phyloP scores from a whole-genome alignment of 2,113 vertebrate genomes.

The Dasypus novemcinctus region DNA sequence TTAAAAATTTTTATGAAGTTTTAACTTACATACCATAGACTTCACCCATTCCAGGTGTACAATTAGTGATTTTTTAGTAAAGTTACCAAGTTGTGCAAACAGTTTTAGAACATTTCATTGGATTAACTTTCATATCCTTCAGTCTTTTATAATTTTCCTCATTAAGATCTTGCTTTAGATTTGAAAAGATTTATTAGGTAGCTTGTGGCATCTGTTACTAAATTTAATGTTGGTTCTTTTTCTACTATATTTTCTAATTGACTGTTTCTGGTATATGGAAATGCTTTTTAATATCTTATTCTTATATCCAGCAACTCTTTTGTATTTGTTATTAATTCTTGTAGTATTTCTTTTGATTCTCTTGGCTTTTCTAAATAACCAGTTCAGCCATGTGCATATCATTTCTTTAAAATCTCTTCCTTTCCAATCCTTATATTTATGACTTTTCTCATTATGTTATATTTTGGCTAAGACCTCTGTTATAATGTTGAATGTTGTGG shows the following conservation, averaged over 20 bases:
- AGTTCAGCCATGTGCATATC: background rate
- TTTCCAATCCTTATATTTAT: background rate
- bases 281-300: constrained; percentile 26
- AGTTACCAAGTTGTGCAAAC: background rate
- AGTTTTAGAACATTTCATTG: background rate
- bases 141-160: background rate
- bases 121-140: background rate
- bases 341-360: background rate
- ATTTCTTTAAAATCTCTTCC: background rate
- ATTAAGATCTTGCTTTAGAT: background rate
- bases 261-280: background rate
- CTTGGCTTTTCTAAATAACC: background rate
- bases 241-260: background rate
- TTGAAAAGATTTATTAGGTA: background rate
- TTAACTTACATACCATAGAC: background rate
- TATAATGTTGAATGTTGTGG: background rate
- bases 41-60: background rate
- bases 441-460: background rate
- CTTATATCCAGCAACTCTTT: background rate
- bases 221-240: background rate
- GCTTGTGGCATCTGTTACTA: background rate
- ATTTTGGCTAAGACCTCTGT: background rate
- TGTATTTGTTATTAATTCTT: background rate
- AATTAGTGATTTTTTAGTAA: constrained; percentile 15
- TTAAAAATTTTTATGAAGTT: background rate